Conservation (phyloP, 1,140 invertebrate species). For the Drosophila mauritiana region DNA sequence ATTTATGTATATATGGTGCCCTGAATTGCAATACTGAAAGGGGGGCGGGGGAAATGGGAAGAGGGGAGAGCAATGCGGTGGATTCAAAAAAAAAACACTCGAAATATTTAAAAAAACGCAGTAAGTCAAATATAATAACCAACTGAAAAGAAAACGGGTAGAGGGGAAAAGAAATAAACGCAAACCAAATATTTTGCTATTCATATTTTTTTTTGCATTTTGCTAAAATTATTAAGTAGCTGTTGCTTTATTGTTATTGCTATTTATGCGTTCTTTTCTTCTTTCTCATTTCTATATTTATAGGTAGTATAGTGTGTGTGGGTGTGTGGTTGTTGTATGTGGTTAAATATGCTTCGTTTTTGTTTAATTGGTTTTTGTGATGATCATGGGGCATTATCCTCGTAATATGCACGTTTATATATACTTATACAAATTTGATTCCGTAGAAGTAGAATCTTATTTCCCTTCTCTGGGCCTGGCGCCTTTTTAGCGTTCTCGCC, state of each 20-base stretch:
- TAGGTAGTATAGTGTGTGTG: constrained; percentile 54
- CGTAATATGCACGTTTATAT: constrained; percentile 46
- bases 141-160: constrained; percentile 16
- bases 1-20: constrained; percentile 16
- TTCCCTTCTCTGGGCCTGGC: constrained; percentile 3
- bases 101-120: background rate
- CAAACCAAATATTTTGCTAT: constrained; percentile 45
- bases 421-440: constrained; percentile 52
- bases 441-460: constrained; percentile 28
- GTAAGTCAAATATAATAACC: constrained; percentile 3
- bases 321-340: constrained; percentile 26
- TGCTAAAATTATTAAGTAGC: constrained; percentile 81
- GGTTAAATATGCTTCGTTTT: constrained; percentile 59
- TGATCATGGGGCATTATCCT: constrained; percentile 61
- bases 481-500: constrained; percentile 3
- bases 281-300: constrained; percentile 43
- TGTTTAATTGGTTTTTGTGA: constrained; percentile 54
- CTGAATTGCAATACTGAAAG: constrained; percentile 18
- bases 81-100: background rate
- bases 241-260: constrained; percentile 79
- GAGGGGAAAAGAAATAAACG: constrained; percentile 24
- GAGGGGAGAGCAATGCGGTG: background rate
- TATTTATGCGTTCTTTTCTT: constrained; percentile 61
- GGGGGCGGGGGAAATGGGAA: background rate
- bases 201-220: constrained; percentile 64